Evolutionary conservation across 1,140 invertebrate species (phyloP), one percentile per base, ranked within the genome.

Genomic region (Onthophagus taurus): DNA sequence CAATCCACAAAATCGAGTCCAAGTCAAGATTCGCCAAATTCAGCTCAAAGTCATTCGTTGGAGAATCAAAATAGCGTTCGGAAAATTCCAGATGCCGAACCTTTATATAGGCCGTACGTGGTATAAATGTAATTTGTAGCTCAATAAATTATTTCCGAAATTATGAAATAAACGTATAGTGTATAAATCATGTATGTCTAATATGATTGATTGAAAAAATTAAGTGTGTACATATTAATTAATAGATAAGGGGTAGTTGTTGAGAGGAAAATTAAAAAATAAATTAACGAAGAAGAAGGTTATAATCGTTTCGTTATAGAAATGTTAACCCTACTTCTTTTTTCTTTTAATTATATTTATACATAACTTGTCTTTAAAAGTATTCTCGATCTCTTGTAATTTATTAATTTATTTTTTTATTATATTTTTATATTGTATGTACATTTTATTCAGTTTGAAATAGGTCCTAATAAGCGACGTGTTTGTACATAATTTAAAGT

Each of bases 51-150:
- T 12, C 42, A 43, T 37, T 31, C 49, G 6, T 30, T 9, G 3
- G 44, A 49, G 31, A 29, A 31, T 1, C 48, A 51, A 41, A 35
- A 47, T 20, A 35, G 37, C 14, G 38, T 24, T 30, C 18, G 47
- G 43, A 52, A 57, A 50, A 36, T 49, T 18, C 48, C 42, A 3
- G 39, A 61, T 13, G 51, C 49, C 11, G 63, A 65, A 54, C 50
- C 58, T 31, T 47, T 65, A 6, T 65, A 65, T 35, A 51, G 63
- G 51, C 63, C 63, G 2, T 65, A 65, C 35, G 63, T 65, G 29
- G 61, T 61, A 18, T 65, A 61, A 60, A 48, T 26, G 6, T 26
- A 26, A 26, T n/a, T n/a, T n/a, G n/a, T n/a, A n/a, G n/a, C n/a
- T n/a, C n/a, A n/a, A n/a, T n/a, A n/a, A n/a, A n/a, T n/a, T n/a